These are phyloP conservation scores for Coleophora deauratella DNA, from an alignment of 2,888 invertebrate genomes.

Conservation along the genomic window DNA sequence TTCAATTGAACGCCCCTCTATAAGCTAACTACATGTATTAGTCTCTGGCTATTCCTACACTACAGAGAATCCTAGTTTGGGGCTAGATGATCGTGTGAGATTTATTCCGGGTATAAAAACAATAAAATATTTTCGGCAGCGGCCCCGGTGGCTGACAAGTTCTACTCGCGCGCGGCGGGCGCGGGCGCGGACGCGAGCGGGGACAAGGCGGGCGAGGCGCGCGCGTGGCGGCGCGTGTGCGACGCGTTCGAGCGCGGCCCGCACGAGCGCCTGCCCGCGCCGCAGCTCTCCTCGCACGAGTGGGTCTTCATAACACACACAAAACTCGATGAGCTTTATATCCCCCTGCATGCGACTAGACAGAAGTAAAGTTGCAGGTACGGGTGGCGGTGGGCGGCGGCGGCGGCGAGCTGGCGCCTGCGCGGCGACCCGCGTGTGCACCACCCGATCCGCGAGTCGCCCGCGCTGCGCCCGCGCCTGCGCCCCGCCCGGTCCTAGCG, in stretches of 20 bases:
- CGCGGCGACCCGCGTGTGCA: conserved; percentile 24
- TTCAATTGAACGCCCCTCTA: not conserved
- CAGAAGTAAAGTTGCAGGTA: conserved; percentile 39
- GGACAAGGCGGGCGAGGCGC: conserved; percentile 9
- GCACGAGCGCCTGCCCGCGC: conserved; percentile 25
- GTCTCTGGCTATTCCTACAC: too few species aligned
- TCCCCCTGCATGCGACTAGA: not conserved
- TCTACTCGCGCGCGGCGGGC: conserved; percentile 25
- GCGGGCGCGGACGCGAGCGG: conserved; percentile 13
- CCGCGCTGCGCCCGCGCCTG: conserved; percentile 55
- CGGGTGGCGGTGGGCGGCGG: conserved; percentile 36
- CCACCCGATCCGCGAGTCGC: conserved; percentile 62
- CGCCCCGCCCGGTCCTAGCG: conserved; percentile 22
- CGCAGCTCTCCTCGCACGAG: conserved; percentile 39
- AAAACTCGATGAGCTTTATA: not conserved
- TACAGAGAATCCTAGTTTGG: too few species aligned
- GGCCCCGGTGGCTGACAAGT: conserved; percentile 46
- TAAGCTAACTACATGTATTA: not conserved
- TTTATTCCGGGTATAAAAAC: too few species aligned
- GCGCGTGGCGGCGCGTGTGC: conserved; percentile 26
- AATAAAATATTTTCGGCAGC: conserved; percentile 25
- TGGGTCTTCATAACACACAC: too few species aligned
- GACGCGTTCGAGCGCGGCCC: conserved; percentile 36
- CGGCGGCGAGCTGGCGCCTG: conserved; percentile 18
- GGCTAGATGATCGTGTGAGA: too few species aligned